A percentile compares a stretch with the other conserved stretches of the same genome.
Conservation (phyloP, 1,140 invertebrate genomes). For the Drepana arcuata region DNA sequence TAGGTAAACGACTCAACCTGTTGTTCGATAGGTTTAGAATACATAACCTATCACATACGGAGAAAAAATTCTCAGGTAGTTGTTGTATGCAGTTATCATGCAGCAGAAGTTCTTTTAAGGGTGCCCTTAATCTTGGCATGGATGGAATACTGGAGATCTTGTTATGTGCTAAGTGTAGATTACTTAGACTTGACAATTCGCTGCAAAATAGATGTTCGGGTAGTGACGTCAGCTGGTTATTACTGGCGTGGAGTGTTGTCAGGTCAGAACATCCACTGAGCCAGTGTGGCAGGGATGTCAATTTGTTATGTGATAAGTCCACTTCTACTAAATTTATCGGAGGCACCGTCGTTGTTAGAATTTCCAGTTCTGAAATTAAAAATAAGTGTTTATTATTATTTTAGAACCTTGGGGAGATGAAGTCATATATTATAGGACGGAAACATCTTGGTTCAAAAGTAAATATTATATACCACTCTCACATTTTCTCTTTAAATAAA, state of each 20-base stretch:
- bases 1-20: constrained; percentile 77
- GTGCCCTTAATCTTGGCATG: constrained; percentile 76
- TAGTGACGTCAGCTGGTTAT: constrained; percentile 79
- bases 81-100: constrained; percentile 84
- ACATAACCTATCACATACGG: constrained; percentile 78
- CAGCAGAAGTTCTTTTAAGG: constrained; percentile 80
- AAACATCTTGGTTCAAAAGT: too few species aligned
- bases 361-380: constrained; percentile 77
- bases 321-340: constrained; percentile 81
- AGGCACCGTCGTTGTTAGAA: constrained; percentile 75
- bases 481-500: too few species aligned
- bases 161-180: constrained; percentile 83
- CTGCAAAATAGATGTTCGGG: constrained; percentile 82
- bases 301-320: constrained; percentile 84
- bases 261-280: constrained; percentile 81
- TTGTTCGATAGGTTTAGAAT: constrained; percentile 86
- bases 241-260: constrained; percentile 80
- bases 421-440: too few species aligned
- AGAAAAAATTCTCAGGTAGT: constrained; percentile 83
- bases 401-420: constrained; percentile 1
- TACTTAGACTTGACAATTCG: constrained; percentile 78
- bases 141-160: constrained; percentile 80
- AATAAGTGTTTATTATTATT: constrained; percentile 13
- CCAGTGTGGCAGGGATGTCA: constrained; percentile 84
- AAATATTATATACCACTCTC: too few species aligned